phyloP scores from a whole-genome alignment of 2,888 invertebrate genomes.

The Metellina segmentata region DNA sequence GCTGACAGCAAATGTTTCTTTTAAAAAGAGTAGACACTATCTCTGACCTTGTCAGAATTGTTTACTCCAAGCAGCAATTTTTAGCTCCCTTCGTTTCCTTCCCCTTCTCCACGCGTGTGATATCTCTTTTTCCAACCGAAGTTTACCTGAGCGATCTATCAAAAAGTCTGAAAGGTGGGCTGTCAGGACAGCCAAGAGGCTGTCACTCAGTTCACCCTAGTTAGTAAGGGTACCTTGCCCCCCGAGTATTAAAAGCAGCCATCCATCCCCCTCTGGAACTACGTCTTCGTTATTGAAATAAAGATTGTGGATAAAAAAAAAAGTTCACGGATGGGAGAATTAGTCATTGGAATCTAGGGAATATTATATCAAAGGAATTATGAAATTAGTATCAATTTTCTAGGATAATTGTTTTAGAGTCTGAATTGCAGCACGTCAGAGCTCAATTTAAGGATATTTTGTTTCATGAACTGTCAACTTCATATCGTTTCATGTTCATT shows the following conservation, averaged over 20 bases:
- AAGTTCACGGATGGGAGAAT: too few relatives aligned
- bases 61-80: conserved; percentile 24
- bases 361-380: too few relatives aligned
- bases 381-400: too few relatives aligned
- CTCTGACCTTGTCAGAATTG: conserved; percentile 30
- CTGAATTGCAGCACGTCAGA: too few relatives aligned
- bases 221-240: neutral
- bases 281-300: too few relatives aligned
- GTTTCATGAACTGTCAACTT: too few relatives aligned
- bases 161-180: conserved; percentile 18
- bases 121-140: conserved; percentile 10
- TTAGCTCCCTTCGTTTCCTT: neutral
- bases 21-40: conserved; percentile 8
- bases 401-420: too few relatives aligned
- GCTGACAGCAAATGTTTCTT: neutral
- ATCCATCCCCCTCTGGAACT: too few relatives aligned
- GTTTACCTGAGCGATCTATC: conserved; percentile 43
- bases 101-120: neutral
- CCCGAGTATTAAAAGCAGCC: neutral
- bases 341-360: too few relatives aligned
- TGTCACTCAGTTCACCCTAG: conserved; percentile 7
- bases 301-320: too few relatives aligned
- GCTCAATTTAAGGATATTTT: too few relatives aligned
- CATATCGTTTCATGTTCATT: too few relatives aligned
- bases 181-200: conserved; percentile 22